These are phyloP conservation scores for Lophura nycthemera DNA, from an alignment of 2,113 vertebrate species.

Conservation along the genomic window DNA sequence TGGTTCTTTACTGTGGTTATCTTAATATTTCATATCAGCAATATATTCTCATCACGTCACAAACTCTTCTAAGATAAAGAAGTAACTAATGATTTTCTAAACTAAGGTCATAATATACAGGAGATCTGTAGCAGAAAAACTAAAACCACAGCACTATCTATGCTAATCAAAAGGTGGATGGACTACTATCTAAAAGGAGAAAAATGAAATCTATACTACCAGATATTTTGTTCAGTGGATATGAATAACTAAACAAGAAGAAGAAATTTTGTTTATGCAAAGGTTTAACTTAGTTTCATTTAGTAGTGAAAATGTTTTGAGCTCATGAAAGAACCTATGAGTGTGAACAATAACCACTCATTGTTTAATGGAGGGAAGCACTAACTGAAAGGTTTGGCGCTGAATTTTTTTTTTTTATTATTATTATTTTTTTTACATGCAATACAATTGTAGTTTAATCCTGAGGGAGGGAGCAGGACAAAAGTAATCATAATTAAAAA, in stretches of 20 bases:
- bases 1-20: accelerated
- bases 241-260: not conserved
- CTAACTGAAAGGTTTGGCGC: not conserved
- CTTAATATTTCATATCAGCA: not conserved
- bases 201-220: not conserved
- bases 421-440: not conserved
- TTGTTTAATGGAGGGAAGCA: not conserved
- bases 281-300: not conserved
- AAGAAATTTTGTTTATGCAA: not conserved
- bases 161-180: not conserved
- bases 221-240: not conserved
- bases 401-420: not conserved
- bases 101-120: not conserved
- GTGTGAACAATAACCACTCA: not conserved
- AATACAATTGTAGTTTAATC: constrained; percentile 7
- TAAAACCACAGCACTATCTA: not conserved
- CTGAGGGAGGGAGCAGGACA: too few relatives aligned
- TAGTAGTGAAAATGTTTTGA: not conserved
- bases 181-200: not conserved
- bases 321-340: not conserved
- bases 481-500: too few relatives aligned
- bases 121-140: not conserved
- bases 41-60: not conserved
- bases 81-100: not conserved
- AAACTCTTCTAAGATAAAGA: not conserved